A percentile compares a stretch with the other conserved stretches of the same genome.
These are phyloP conservation scores for Bubo blakistoni DNA, from an alignment of 2,113 vertebrate species.

Conservation along the genomic window DNA sequence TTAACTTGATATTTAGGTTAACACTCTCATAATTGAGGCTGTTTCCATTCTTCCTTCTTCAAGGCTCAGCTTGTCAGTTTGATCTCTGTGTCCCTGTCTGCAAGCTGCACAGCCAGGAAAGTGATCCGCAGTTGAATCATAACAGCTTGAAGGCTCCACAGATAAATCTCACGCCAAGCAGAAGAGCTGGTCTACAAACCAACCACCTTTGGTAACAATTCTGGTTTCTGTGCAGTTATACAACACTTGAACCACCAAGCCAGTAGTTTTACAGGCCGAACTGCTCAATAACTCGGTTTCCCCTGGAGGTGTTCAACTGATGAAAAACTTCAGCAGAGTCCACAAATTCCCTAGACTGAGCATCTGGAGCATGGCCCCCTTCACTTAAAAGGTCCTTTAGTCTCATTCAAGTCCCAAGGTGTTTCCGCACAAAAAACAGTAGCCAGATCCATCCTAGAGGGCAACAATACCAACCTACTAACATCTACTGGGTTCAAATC, in stretches of 20 bases:
- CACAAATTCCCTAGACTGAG: neutral
- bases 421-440: neutral
- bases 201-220: neutral
- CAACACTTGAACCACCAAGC: neutral
- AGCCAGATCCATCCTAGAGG: neutral
- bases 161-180: constrained; percentile 34
- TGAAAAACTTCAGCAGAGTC: neutral
- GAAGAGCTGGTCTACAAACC: constrained; percentile 52
- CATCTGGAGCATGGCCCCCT: rapidly evolving
- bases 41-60: neutral
- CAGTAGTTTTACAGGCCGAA: neutral
- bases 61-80: neutral
- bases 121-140: constrained; percentile 8
- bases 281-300: neutral
- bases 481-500: neutral
- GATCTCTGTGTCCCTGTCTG: neutral
- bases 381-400: neutral
- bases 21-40: neutral
- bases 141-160: constrained; percentile 17
- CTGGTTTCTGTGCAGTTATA: constrained; percentile 48
- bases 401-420: neutral
- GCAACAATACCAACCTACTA: neutral
- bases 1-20: neutral
- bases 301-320: neutral
- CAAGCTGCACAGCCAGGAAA: neutral